phyloP scores from a whole-genome alignment of 2,113 vertebrate species.

The Atherinomorus stipes region DNA sequence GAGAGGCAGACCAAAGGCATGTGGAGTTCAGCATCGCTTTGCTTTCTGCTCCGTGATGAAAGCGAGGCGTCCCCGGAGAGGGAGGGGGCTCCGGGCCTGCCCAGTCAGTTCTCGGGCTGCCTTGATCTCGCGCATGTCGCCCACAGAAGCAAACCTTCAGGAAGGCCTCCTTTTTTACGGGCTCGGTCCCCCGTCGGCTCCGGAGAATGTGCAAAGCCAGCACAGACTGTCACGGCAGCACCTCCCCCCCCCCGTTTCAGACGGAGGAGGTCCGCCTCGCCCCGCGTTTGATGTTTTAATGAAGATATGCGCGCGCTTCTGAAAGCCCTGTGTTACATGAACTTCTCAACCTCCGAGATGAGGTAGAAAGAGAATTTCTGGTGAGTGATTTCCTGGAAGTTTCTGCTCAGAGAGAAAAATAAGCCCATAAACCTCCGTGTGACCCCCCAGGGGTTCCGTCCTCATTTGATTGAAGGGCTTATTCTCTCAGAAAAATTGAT shows the following conservation, averaged over 20 bases:
- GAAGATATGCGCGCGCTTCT: slow-evolving; percentile 56
- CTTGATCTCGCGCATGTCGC: slow-evolving; percentile 80
- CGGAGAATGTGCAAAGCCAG: slow-evolving; percentile 76
- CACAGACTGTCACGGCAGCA: slow-evolving; percentile 62
- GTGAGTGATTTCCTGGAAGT: slow-evolving; percentile 62
- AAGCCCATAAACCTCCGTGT: slow-evolving; percentile 60
- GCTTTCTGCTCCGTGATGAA: slow-evolving; percentile 80
- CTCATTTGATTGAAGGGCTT: slow-evolving; percentile 57
- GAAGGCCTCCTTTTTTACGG: slow-evolving; percentile 71
- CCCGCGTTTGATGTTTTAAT: slow-evolving; percentile 78
- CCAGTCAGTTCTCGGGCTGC: slow-evolving; percentile 72
- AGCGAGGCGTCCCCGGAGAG: slow-evolving; percentile 75
- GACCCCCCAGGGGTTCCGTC: slow-evolving; percentile 46
- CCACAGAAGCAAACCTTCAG: slow-evolving; percentile 77
- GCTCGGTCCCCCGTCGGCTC: slow-evolving; percentile 54
- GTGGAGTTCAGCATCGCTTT: slow-evolving; percentile 81
- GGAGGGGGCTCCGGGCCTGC: slow-evolving; percentile 72
- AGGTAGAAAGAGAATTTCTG: slow-evolving; percentile 71
- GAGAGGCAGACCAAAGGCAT: slow-evolving; percentile 72
- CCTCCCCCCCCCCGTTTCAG: slow-evolving; percentile 62
- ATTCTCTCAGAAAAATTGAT: slow-evolving; percentile 73
- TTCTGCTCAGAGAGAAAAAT: slow-evolving; percentile 53
- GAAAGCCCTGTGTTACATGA: slow-evolving; percentile 56
- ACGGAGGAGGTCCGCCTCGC: slow-evolving; percentile 54
- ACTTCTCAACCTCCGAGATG: slow-evolving; percentile 57